A percentile compares a stretch with the other conserved stretches of the same genome.
Evolutionary conservation across 2,113 vertebrate genomes (phyloP).

Genomic region (Spea bombifrons): DNA sequence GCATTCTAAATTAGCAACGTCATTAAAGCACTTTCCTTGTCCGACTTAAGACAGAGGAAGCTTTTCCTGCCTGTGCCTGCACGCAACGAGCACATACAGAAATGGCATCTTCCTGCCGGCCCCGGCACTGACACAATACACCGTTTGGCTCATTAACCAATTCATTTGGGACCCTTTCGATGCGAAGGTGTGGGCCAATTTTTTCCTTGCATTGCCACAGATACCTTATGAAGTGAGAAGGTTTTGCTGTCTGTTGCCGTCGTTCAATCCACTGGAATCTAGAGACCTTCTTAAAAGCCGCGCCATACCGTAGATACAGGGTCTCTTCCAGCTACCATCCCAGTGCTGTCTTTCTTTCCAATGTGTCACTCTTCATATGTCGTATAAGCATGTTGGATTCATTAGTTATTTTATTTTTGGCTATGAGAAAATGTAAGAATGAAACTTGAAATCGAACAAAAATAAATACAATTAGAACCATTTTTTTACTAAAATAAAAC

Average conservation of each 20-base stretch:
- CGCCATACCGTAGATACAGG: neutral
- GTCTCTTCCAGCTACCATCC: neutral
- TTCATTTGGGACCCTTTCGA: no score
- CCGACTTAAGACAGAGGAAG: conserved; percentile 62
- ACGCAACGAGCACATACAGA: conserved; percentile 53
- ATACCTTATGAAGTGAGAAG: no score
- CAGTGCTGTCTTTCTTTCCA: neutral
- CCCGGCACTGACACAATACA: conserved; percentile 23
- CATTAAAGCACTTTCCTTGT: conserved; percentile 49
- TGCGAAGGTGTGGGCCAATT: no score
- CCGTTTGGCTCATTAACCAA: no score
- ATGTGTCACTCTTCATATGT: neutral
- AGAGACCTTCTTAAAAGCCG: neutral
- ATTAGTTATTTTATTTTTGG: neutral
- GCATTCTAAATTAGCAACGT: conserved; percentile 64
- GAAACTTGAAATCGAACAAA: neutral
- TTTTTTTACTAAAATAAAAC: neutral
- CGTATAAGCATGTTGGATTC: neutral
- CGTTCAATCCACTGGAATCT: neutral
- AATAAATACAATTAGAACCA: neutral
- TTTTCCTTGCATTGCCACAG: no score
- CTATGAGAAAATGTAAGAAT: neutral
- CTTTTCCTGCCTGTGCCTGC: conserved; percentile 62
- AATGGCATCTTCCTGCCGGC: conserved; percentile 65
- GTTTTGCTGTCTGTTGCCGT: neutral